Percentiles rank a stretch among this genome's conserved stretches.
Conservation (phyloP, 2,113 vertebrate species). For the Dendropsophus ebraccatus region DNA sequence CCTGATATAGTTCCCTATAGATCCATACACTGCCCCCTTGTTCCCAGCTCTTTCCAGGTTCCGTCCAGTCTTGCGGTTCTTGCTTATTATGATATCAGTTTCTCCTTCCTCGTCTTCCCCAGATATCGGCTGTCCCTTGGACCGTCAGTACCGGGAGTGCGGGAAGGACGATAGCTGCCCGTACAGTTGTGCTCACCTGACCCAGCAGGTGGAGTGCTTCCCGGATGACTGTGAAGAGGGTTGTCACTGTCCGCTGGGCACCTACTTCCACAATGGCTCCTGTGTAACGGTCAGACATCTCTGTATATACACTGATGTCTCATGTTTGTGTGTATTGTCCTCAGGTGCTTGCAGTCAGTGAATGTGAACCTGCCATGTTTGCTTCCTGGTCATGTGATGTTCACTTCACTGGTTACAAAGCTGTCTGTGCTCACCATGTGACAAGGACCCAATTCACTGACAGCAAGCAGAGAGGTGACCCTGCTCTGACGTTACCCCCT, state of each 20-base stretch:
- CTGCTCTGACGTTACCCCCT: neutral
- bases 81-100: neutral
- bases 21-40: no score
- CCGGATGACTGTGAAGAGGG: conserved; percentile 83
- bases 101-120: neutral
- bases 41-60: no score
- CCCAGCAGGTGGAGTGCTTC: conserved; percentile 77
- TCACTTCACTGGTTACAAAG: no score
- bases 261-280: conserved; percentile 73
- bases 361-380: neutral
- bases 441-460: neutral
- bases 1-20: neutral
- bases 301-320: no score
- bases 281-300: conserved; percentile 77
- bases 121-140: conserved; percentile 86
- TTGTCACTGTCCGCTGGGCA: conserved; percentile 83
- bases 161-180: conserved; percentile 81
- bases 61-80: neutral
- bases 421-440: neutral
- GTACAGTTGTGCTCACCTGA: conserved; percentile 85
- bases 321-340: no score
- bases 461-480: neutral
- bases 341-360: neutral
- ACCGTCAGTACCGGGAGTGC: conserved; percentile 84
- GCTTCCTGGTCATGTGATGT: no score